Base-by-base conservation (phyloP, 2,113 vertebrate genomes). In the Leptobrachium ailaonicum region DNA sequence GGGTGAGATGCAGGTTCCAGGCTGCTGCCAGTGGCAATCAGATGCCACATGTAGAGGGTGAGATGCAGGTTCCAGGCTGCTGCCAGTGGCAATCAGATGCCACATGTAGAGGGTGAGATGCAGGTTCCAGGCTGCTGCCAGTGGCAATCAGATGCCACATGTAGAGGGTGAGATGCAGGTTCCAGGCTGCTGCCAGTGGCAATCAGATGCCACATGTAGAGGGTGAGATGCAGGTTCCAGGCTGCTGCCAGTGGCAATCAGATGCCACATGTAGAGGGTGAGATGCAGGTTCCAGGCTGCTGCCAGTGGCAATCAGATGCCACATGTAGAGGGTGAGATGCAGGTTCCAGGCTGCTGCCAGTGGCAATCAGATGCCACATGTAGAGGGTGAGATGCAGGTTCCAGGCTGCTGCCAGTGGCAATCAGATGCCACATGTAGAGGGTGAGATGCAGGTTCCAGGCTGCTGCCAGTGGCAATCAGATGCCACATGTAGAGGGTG, bases 101-200 rank as follows among this genome's bases (percentile, higher is more conserved):
- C 69, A 66, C 54, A 67, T 73, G 62, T 71, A 66, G 78, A 63
- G 63, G 71, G 43, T 80, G 74, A 73, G 74, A 63, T 80, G 67
- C 1, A n/a, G 56, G 78, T 71, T 56, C 32, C 69, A 66, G 77
- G 71, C 68, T 72, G 32, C 20, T 32, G 20, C 20, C 20, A 32
- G 2, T 41, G 42, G 53, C 32, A 13, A 43, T 54, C 70, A 32
- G 20, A 32, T 32, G 78, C 63, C 69, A 66, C 54, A 67, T 73
- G 62, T 71, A 66, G 78, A 63, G 63, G 71, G 43, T 80, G 74
- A 73, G 74, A 63, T 80, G 67, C 1, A n/a, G 56, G 78, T 71
- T 56, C 32, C 69, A 66, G 77, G 71, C 68, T 72, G 32, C 20
- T 32, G 20, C 20, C 20, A 32, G 2, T 41, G 42, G 53, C 32